Conservation (phyloP, 2,113 vertebrate genomes). For the Anseranas semipalmata region DNA sequence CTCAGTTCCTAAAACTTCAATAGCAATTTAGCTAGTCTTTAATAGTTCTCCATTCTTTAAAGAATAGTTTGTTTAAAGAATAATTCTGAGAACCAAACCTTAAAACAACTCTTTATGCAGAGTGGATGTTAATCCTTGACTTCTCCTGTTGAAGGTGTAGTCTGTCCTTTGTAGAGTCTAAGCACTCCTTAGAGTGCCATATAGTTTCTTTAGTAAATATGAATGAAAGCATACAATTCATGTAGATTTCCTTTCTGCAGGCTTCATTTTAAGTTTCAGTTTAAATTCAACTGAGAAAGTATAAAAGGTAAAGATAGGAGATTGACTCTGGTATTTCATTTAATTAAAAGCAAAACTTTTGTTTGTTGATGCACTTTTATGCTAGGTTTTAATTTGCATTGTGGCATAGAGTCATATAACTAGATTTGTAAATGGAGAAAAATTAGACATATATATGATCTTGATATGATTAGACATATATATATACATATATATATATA, state of each 20-base stretch:
- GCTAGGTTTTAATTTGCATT: background rate
- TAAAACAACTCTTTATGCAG: background rate
- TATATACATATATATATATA: no score
- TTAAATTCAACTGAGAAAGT: background rate
- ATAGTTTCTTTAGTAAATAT: background rate
- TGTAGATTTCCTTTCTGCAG: background rate
- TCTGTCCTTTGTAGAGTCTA: background rate
- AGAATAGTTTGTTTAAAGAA: background rate
- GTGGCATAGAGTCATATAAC: background rate
- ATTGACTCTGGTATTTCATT: background rate
- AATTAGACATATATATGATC: background rate
- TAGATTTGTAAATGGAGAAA: background rate
- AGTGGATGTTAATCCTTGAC: background rate
- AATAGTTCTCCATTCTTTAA: background rate
- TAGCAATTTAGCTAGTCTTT: background rate
- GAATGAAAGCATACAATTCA: background rate
- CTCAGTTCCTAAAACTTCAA: background rate
- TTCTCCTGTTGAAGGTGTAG: background rate
- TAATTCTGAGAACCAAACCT: background rate
- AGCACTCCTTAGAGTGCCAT: background rate
- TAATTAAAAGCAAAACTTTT: background rate
- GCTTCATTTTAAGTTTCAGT: background rate
- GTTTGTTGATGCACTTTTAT: background rate
- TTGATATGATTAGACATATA: no score
- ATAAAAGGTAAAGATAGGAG: background rate